Conservation (phyloP, 2,113 vertebrate species). For the Corynorhinus townsendii region DNA sequence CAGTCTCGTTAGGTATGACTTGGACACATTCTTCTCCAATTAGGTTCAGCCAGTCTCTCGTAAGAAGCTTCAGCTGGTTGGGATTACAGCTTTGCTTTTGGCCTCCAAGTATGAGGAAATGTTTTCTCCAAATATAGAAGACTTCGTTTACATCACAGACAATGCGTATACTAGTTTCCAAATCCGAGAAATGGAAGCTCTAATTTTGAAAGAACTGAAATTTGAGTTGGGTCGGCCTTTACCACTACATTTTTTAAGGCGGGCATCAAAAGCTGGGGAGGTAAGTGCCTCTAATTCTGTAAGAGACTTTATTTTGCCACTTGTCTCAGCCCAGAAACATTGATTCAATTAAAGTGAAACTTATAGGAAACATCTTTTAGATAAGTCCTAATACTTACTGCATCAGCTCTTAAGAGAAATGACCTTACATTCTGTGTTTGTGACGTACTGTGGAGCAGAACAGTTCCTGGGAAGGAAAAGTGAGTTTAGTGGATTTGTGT, state of each 20-base stretch:
- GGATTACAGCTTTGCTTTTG: constrained; percentile 90
- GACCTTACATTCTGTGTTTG: neutral
- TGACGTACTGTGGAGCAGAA: neutral
- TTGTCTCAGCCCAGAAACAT: neutral
- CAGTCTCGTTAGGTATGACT: neutral
- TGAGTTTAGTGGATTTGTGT: neutral
- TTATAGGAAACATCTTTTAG: neutral
- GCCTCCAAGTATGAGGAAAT: constrained; percentile 97
- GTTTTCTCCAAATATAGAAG: constrained; percentile 86
- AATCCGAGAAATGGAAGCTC: constrained; percentile 91
- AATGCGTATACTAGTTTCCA: constrained; percentile 87
- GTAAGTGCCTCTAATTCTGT: constrained; percentile 75
- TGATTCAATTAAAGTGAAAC: neutral
- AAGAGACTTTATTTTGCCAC: neutral
- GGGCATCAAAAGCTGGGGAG: constrained; percentile 92
- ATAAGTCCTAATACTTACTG: neutral
- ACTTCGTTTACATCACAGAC: constrained; percentile 96
- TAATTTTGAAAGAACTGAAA: constrained; percentile 84
- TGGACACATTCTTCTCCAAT: neutral
- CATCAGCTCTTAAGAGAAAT: neutral
- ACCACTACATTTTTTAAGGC: constrained; percentile 92
- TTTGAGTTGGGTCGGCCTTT: constrained; percentile 92
- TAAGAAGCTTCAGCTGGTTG: constrained; percentile 92
- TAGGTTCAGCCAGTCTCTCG: constrained; percentile 88
- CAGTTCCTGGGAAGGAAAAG: neutral